Evolutionary conservation across 2,888 invertebrate species (phyloP).

Genomic region (Caenorhabditis becei): DNA sequence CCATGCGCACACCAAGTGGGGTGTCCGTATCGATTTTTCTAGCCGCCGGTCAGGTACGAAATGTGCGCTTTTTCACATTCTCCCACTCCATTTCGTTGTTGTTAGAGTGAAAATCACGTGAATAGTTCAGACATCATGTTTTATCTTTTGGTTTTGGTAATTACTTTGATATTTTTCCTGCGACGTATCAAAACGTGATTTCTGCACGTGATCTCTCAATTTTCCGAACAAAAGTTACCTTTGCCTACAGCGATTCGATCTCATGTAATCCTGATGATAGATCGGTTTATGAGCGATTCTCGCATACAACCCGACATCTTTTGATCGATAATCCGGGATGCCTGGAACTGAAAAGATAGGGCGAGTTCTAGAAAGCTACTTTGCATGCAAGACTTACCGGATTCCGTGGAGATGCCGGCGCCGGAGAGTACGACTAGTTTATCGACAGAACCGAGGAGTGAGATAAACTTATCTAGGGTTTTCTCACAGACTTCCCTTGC

Average conservation of each 20-base stretch:
- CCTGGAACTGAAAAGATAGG: constrained; percentile 83
- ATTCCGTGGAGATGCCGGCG: constrained; percentile 97
- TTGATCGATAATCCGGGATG: constrained; percentile 86
- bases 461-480: constrained; percentile 40
- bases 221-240: constrained; percentile 49
- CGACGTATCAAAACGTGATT: too few species aligned
- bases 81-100: too few species aligned
- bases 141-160: too few species aligned
- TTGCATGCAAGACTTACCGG: constrained; percentile 82
- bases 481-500: constrained; percentile 43
- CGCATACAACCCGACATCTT: constrained; percentile 75
- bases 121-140: too few species aligned
- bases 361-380: neutral
- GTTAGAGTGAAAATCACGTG: too few species aligned
- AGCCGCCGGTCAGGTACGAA: too few species aligned
- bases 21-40: too few species aligned
- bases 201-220: neutral
- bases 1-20: too few species aligned
- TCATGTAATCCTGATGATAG: constrained; percentile 89
- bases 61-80: too few species aligned
- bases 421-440: constrained; percentile 89
- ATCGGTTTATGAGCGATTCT: constrained; percentile 88
- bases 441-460: constrained; percentile 58
- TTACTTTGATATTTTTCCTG: too few species aligned
- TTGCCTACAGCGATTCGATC: constrained; percentile 75